Percentiles rank a stretch among this genome's conserved stretches.
Conservation (phyloP, 2,888 invertebrate genomes). For the Standfussiana lucernea region DNA sequence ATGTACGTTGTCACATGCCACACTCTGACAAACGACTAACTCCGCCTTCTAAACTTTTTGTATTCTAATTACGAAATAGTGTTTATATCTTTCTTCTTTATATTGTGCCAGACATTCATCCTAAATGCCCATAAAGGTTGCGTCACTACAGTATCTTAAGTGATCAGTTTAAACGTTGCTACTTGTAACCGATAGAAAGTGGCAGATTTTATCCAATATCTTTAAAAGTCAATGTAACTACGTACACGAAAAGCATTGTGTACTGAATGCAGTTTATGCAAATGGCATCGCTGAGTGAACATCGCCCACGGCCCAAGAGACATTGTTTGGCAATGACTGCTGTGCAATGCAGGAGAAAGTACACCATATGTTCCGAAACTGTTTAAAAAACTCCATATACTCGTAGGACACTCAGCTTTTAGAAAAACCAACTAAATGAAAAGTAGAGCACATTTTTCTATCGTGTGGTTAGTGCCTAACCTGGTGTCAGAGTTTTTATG, state of each 20-base stretch:
- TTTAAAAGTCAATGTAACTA: not conserved
- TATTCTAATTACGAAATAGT: no score
- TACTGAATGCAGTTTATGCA: slow-evolving; percentile 24
- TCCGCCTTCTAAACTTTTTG: no score
- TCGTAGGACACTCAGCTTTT: not conserved
- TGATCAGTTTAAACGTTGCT: not conserved
- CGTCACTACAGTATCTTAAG: no score
- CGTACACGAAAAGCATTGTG: not conserved
- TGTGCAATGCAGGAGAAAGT: slow-evolving; percentile 35
- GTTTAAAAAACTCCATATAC: not conserved
- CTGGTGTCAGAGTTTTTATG: no score
- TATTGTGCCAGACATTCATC: no score
- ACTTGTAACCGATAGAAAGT: not conserved
- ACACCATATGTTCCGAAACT: not conserved
- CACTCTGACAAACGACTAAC: no score
- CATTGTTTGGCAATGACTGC: slow-evolving; percentile 35
- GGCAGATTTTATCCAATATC: not conserved
- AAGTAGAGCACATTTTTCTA: no score
- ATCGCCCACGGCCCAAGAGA: slow-evolving; percentile 36
- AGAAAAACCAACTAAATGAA: not conserved
- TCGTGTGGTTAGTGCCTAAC: no score
- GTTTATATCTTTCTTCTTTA: no score
- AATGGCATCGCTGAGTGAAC: slow-evolving; percentile 6
- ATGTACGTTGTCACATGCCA: no score
- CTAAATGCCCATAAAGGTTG: no score